A percentile compares a stretch with the other conserved stretches of the same genome.
Conservation (phyloP, 2,797 vertebrate genomes). For the Alosa sapidissima region DNA sequence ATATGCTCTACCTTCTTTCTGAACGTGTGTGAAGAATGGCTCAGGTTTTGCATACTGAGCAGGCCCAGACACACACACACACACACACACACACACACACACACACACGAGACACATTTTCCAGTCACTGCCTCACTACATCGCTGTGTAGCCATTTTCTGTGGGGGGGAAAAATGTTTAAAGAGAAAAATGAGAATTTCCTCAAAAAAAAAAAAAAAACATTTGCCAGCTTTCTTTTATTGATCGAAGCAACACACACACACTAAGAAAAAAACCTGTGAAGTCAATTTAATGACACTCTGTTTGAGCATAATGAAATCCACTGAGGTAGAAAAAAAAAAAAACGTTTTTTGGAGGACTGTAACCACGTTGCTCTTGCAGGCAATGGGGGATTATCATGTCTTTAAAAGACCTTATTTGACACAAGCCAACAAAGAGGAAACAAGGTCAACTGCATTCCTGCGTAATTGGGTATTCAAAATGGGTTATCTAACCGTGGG, state of each 20-base stretch:
- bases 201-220: not conserved
- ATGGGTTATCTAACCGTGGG: constrained; percentile 48
- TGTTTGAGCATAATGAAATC: not conserved
- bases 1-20: not conserved
- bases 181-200: constrained; percentile 6
- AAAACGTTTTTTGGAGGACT: not conserved
- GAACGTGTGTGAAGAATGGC: constrained; percentile 22
- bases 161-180: not conserved
- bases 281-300: not conserved
- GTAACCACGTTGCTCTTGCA: not conserved
- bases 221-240: constrained; percentile 19
- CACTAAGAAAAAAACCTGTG: not conserved
- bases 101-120: not conserved
- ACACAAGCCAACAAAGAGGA: constrained; percentile 38
- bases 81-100: not conserved
- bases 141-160: constrained; percentile 2
- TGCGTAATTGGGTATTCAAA: constrained; percentile 54
- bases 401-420: constrained; percentile 35
- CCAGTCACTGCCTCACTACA: constrained; percentile 26
- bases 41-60: constrained; percentile 23
- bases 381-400: not conserved
- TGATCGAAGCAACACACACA: constrained; percentile 1
- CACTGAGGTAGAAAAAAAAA: not conserved
- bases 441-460: constrained; percentile 56
- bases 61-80: constrained; percentile 29